Percentiles rank a stretch among this genome's conserved stretches.
Evolutionary conservation across 2,888 invertebrate species (phyloP).

Genomic region (Phorcus lineatus): DNA sequence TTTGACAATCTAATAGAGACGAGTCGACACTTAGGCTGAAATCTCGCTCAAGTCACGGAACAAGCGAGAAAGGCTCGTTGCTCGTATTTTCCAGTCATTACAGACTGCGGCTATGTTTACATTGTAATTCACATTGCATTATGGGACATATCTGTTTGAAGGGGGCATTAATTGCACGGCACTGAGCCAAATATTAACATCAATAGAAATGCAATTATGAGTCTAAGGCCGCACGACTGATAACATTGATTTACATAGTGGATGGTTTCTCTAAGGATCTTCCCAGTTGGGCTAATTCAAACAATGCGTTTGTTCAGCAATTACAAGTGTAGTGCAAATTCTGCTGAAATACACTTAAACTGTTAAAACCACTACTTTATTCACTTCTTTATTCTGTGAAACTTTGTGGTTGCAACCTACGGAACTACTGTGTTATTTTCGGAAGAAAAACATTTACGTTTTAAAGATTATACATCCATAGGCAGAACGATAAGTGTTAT

Average conservation of each 20-base stretch:
- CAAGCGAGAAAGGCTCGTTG: not conserved
- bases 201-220: conserved; percentile 31
- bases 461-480: too few species aligned
- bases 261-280: not conserved
- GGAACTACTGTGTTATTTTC: too few species aligned
- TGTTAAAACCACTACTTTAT: too few species aligned
- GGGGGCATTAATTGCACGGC: conserved; percentile 10
- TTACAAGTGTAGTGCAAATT: not conserved
- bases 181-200: conserved; percentile 36
- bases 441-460: too few species aligned
- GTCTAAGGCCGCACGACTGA: not conserved
- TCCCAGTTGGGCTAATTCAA: not conserved
- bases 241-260: not conserved
- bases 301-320: not conserved
- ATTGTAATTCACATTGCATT: not conserved
- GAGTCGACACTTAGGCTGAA: not conserved
- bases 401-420: not conserved
- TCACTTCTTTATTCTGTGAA: too few species aligned
- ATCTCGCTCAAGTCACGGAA: not conserved
- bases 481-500: too few species aligned
- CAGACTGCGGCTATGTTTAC: not conserved
- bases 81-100: not conserved
- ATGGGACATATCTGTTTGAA: conserved; percentile 13
- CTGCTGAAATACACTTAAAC: not conserved
- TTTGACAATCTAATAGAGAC: not conserved